phyloP scores from a whole-genome alignment of 2,888 invertebrate genomes.

The Apocheima hispidaria region DNA sequence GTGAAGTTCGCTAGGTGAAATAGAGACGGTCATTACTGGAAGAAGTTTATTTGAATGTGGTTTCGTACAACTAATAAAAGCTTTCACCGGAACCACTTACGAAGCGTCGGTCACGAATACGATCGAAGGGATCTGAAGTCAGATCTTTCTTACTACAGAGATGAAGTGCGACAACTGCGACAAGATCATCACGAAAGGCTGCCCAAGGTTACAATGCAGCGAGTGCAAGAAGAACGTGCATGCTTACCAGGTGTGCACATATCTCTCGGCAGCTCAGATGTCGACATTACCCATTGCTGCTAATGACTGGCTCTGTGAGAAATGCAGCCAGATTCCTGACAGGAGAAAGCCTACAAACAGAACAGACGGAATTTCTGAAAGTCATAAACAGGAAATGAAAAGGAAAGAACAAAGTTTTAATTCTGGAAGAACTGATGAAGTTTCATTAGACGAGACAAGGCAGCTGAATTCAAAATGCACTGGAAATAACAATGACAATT shows the following conservation, averaged over 20 bases:
- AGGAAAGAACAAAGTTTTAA: background rate
- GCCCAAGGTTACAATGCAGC: constrained; percentile 5
- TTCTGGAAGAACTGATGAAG: background rate
- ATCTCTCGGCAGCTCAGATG: constrained; percentile 11
- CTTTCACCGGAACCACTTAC: background rate
- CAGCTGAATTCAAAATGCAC: background rate
- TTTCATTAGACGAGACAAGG: background rate
- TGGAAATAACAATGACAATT: background rate
- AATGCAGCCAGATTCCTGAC: constrained; percentile 4
- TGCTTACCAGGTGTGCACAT: constrained; percentile 11
- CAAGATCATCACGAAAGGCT: background rate
- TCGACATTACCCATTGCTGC: background rate
- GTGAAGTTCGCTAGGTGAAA: background rate
- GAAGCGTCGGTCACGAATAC: no score
- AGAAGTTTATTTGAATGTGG: no score
- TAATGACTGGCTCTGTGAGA: constrained; percentile 8
- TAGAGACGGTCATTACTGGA: no score
- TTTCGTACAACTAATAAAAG: no score
- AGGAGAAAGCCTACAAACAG: background rate
- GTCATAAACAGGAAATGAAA: background rate
- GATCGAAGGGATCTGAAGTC: background rate
- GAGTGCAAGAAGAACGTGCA: constrained; percentile 11
- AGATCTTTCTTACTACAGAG: background rate
- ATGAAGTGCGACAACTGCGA: constrained; percentile 16
- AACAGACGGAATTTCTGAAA: background rate